Conservation (phyloP, 1,140 invertebrate species). For the Psilanteris sp. region DNA sequence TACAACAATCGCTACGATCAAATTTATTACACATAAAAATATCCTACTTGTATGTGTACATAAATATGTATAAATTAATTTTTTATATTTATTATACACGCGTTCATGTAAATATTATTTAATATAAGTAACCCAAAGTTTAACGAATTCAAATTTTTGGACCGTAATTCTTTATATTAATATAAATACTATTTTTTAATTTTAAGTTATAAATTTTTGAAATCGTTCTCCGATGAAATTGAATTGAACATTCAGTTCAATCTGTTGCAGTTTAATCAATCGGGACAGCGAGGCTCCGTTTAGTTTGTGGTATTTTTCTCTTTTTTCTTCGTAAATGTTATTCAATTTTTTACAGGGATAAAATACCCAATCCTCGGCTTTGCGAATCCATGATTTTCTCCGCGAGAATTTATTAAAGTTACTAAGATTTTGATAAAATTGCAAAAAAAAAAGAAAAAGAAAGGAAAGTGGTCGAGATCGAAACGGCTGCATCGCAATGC, state of each 20-base stretch:
- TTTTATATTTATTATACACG: too few species aligned
- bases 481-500: conserved; percentile 3
- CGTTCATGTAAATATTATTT: too few species aligned
- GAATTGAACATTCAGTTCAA: conserved; percentile 11
- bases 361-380: conserved; percentile 15
- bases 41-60: too few species aligned
- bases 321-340: neutral
- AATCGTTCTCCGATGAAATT: conserved; percentile 11
- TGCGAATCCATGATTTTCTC: conserved; percentile 12
- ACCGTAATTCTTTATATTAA: too few species aligned
- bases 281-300: conserved; percentile 11
- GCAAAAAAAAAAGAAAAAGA: neutral
- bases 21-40: too few species aligned
- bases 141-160: too few species aligned
- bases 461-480: conserved; percentile 11
- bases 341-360: conserved; percentile 15
- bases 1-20: too few species aligned
- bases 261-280: conserved; percentile 5
- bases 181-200: too few species aligned
- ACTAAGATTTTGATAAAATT: too few species aligned
- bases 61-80: too few species aligned
- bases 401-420: neutral
- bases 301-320: conserved; percentile 45
- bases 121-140: too few species aligned
- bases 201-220: conserved; percentile 1